These are phyloP conservation scores for Epinephelus lanceolatus DNA, from an alignment of 2,113 vertebrate species.

Conservation along the genomic window DNA sequence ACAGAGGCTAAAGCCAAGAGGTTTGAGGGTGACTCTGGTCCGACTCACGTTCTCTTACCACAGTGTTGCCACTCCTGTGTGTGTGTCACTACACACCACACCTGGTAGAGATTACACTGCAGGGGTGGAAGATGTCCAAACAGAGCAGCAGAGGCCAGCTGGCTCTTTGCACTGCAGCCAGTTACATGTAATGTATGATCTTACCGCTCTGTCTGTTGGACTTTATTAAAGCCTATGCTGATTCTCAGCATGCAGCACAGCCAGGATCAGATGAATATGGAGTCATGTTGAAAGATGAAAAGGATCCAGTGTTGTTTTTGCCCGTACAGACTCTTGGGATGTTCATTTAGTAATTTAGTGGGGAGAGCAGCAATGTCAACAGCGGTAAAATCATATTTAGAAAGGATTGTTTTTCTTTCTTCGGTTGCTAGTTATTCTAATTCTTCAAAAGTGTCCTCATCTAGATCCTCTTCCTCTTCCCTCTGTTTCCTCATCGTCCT, in stretches of 20 bases:
- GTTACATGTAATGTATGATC: constrained; percentile 28
- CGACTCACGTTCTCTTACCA: constrained; percentile 5
- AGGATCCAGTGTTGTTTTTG: constrained; percentile 20
- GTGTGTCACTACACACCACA: constrained; percentile 17
- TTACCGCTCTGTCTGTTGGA: constrained; percentile 10
- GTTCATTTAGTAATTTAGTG: constrained; percentile 15
- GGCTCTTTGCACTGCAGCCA: constrained; percentile 18
- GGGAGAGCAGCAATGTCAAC: background rate
- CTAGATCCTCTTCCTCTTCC: background rate
- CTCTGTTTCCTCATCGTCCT: too few species aligned
- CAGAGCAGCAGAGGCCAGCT: constrained; percentile 39
- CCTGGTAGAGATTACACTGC: constrained; percentile 64
- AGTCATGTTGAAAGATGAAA: constrained; percentile 44
- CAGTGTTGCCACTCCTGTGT: constrained; percentile 33
- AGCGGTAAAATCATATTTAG: background rate
- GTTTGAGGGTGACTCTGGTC: background rate
- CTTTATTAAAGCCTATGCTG: constrained; percentile 16
- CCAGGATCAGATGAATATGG: constrained; percentile 21
- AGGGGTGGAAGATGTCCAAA: constrained; percentile 50
- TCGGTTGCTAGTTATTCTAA: background rate
- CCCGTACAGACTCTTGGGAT: background rate
- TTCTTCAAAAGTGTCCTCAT: background rate
- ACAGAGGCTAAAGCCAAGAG: background rate
- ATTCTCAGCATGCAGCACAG: constrained; percentile 14
- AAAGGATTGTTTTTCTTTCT: background rate